Conservation (phyloP, 2,113 vertebrate genomes). For the Baryphthengus martii region DNA sequence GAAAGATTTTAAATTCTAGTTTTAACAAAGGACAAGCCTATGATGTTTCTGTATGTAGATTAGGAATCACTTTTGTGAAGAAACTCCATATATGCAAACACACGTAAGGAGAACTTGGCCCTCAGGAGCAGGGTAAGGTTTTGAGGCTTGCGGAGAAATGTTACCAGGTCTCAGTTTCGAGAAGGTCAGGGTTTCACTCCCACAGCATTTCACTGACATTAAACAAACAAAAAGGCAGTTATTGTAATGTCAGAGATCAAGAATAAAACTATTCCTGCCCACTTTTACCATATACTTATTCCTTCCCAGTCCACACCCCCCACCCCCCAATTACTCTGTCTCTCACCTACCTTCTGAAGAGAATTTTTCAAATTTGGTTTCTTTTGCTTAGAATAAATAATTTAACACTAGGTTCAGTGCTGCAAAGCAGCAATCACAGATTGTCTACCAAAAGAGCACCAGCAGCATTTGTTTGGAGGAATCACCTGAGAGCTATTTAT, state of each 20-base stretch:
- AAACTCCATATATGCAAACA: accelerated
- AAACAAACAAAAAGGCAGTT: neutral
- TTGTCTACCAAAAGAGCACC: neutral
- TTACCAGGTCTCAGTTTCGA: neutral
- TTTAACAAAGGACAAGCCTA: neutral
- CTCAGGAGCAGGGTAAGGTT: neutral
- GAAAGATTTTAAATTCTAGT: neutral
- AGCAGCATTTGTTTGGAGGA: neutral
- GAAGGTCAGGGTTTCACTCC: neutral
- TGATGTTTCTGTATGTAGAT: neutral
- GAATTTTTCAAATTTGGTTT: neutral
- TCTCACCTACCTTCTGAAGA: neutral
- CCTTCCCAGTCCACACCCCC: too few species aligned
- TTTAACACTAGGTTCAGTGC: accelerated
- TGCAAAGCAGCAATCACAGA: neutral
- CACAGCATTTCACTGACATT: neutral
- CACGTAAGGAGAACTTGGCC: accelerated
- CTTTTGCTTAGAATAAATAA: neutral
- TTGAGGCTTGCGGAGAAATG: neutral
- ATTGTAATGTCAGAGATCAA: neutral
- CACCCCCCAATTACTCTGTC: neutral
- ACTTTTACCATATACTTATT: neutral
- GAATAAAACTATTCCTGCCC: neutral
- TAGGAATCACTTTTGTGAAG: neutral
- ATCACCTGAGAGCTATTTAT: neutral